These are phyloP conservation scores for Perodicticus potto DNA, from an alignment of 2,797 vertebrate genomes.

Conservation along the genomic window DNA sequence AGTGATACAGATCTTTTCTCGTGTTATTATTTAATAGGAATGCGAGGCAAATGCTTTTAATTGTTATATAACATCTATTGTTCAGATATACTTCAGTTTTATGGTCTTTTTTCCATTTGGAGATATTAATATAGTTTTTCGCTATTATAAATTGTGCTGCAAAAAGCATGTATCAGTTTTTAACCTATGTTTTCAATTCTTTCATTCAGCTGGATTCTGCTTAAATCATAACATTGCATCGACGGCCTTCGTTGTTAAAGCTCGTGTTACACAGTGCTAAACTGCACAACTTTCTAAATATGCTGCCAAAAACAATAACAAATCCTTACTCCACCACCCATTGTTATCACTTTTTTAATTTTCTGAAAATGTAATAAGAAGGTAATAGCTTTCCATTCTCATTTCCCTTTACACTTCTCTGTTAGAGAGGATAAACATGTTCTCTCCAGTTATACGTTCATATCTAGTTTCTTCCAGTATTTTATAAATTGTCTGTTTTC, in stretches of 20 bases:
- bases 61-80: background rate
- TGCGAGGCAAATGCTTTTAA: background rate
- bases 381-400: slow-evolving; percentile 4
- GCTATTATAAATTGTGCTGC: background rate
- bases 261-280: background rate
- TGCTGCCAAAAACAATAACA: background rate
- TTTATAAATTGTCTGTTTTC: background rate
- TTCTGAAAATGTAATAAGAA: background rate
- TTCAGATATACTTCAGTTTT: background rate
- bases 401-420: background rate
- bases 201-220: background rate
- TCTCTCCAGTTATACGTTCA: background rate
- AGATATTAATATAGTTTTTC: background rate
- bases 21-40: background rate
- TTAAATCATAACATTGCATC: background rate
- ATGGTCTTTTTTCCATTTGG: background rate
- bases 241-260: background rate
- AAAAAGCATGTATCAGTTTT: background rate
- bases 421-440: background rate
- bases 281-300: background rate
- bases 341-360: background rate
- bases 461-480: background rate
- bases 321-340: background rate
- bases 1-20: background rate
- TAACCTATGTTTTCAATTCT: background rate